Evolutionary conservation across 2,797 vertebrate species (phyloP), one percentile per base, ranked within the genome.

Genomic region (Glyptemys insculpta): DNA sequence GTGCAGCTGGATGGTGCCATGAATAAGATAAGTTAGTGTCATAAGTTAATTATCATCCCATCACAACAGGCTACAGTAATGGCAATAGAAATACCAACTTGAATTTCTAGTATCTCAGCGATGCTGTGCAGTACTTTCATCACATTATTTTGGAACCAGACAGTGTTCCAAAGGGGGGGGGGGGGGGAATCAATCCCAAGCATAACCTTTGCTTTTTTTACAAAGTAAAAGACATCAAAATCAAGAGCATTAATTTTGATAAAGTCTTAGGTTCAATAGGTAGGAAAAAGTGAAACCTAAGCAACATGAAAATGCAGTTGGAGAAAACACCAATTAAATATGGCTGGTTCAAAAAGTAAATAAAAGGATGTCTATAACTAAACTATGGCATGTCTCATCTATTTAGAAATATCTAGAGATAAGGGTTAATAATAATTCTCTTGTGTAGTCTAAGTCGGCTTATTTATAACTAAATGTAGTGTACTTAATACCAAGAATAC

Each of bases 401-500:
- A 89, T 93, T 94, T 88, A 92, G 90, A 95, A 91, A 91, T 81
- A 52, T 92, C 79, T 93, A 80, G 59, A 95, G 79, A 90, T 89
- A 94, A 93, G 49, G 87, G 87, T 92, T 93, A 91, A 86, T 88
- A 88, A 87, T 85, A 90, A 94, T 92, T 92, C 79, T 92, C 91
- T 85, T n/a, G 81, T 88, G 79, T 88, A 92, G 93, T 82, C 79
- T 47, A 94, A 87, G 91, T 85, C 95, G 95, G 86, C 3, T 0
- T 93, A 93, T 97, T 97, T 97, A 97, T 97, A 94, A 92, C 85
- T 94, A 89, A 94, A 89, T 44, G 88, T 68, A 92, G 84, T 84
- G 92, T 95, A 94, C 87, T 95, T 97, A 97, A 93, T 93, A 96
- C 91, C 82, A 97, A 91, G 91, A 92, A 84, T 76, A 95, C 92